These are phyloP conservation scores for Macrobrachium rosenbergii DNA, from an alignment of 1,140 invertebrate species.

Conservation along the genomic window DNA sequence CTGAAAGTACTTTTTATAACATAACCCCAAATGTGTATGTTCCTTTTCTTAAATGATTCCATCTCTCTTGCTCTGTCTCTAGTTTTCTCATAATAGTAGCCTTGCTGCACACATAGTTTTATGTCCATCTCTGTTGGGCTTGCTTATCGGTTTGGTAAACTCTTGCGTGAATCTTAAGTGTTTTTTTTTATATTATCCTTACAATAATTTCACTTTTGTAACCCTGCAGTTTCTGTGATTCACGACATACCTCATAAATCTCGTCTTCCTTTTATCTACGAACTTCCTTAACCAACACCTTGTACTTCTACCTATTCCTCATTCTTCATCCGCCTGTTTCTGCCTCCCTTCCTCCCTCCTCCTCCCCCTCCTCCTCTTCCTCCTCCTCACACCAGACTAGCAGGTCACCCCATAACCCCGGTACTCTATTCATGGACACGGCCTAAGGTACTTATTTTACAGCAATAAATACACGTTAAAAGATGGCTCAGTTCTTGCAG, in stretches of 20 bases:
- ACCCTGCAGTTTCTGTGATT: background rate
- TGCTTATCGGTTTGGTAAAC: too few relatives aligned
- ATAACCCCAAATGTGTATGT: too few relatives aligned
- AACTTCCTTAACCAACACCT: background rate
- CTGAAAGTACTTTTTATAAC: too few relatives aligned
- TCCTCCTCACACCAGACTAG: background rate
- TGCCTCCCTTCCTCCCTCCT: background rate
- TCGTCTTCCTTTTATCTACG: background rate
- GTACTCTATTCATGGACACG: slow-evolving; percentile 12
- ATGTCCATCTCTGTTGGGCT: too few relatives aligned
- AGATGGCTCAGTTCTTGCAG: background rate
- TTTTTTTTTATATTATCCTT: too few relatives aligned
- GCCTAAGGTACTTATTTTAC: slow-evolving; percentile 36
- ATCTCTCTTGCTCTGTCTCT: too few relatives aligned
- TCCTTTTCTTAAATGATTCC: too few relatives aligned
- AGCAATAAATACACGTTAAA: slow-evolving; percentile 44
- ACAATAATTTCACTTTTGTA: too few relatives aligned
- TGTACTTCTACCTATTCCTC: background rate
- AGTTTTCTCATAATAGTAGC: too few relatives aligned
- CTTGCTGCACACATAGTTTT: too few relatives aligned
- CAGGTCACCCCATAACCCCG: background rate
- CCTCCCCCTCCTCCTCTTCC: background rate
- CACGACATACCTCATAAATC: too few relatives aligned
- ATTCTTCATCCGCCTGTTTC: background rate
- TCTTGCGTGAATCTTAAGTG: too few relatives aligned